These are phyloP conservation scores for Phrynocephalus versicolor DNA, from an alignment of 2,113 vertebrate genomes.

Conservation along the genomic window DNA sequence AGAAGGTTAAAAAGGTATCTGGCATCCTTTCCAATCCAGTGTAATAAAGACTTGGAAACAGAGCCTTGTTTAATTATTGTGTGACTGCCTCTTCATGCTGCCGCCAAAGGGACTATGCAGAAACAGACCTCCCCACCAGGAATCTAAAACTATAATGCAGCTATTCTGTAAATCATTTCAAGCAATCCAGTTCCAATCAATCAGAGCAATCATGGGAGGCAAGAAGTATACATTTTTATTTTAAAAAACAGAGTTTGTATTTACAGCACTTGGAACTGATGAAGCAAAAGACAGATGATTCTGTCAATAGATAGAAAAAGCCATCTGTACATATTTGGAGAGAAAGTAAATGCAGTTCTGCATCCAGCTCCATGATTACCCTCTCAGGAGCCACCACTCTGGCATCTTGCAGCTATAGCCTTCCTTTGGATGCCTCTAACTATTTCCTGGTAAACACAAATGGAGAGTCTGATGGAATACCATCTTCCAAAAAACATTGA, in stretches of 20 bases:
- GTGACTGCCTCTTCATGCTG: neutral
- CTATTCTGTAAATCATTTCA: neutral
- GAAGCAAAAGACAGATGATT: constrained; percentile 45
- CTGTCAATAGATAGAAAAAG: constrained; percentile 51
- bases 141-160: neutral
- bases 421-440: neutral
- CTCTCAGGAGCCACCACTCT: neutral
- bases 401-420: fast-evolving
- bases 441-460: neutral
- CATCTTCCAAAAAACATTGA: neutral
- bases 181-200: neutral
- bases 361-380: neutral
- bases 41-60: neutral
- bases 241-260: constrained; percentile 68
- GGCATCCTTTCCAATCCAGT: neutral
- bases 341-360: constrained; percentile 30
- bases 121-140: neutral
- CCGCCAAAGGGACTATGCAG: neutral
- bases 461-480: neutral
- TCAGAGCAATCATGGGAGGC: neutral
- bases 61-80: neutral
- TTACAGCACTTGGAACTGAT: constrained; percentile 65
- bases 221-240: constrained; percentile 72
- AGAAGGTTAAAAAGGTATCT: neutral
- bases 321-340: constrained; percentile 40